Conservation (phyloP, 2,113 vertebrate species). For the Petromus typicus region DNA sequence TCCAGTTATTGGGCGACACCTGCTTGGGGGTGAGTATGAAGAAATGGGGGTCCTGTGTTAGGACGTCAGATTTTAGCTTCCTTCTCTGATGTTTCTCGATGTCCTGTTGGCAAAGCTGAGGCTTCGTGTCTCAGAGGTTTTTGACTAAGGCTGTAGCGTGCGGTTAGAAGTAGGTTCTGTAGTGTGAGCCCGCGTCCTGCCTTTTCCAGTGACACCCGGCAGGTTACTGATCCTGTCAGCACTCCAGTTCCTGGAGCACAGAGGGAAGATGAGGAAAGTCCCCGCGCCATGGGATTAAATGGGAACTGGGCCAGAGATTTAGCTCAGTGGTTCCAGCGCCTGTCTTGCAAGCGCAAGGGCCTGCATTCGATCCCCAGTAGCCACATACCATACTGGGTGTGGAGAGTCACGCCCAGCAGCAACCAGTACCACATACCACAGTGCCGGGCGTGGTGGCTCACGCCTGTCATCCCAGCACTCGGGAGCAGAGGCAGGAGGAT, state of each 20-base stretch:
- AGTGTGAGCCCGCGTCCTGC: background rate
- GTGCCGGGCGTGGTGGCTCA: too few species aligned
- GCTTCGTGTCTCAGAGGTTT: background rate
- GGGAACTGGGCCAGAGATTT: too few species aligned
- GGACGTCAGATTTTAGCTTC: background rate
- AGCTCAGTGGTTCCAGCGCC: too few species aligned
- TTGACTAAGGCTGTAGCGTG: background rate
- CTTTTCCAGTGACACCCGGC: background rate
- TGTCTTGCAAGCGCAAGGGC: too few species aligned
- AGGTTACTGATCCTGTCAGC: background rate
- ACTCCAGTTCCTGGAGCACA: background rate
- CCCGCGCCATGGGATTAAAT: background rate
- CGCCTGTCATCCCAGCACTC: too few species aligned
- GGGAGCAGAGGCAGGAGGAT: too few species aligned
- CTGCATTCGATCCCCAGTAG: too few species aligned
- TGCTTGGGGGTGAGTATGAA: slow-evolving; percentile 66
- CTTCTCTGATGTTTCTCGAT: background rate
- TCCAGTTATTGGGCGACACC: background rate
- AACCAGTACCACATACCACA: too few species aligned
- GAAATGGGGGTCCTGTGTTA: background rate
- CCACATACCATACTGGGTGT: too few species aligned
- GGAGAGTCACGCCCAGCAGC: too few species aligned
- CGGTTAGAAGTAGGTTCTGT: background rate
- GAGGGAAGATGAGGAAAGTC: background rate
- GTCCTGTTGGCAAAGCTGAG: background rate